These are phyloP conservation scores for Mormyrus hasselquistii DNA, from an alignment of 2,797 vertebrate species.

Conservation along the genomic window DNA sequence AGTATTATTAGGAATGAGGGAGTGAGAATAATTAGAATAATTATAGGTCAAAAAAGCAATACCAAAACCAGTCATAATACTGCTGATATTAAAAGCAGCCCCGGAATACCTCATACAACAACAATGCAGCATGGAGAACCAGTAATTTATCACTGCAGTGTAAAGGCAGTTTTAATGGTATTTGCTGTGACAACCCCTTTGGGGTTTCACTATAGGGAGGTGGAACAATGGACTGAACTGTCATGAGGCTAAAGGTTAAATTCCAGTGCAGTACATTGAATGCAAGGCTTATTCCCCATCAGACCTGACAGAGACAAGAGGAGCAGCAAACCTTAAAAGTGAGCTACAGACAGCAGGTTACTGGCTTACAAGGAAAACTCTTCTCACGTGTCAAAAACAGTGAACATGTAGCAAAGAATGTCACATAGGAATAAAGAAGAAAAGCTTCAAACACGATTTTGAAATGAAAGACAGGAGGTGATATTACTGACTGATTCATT, in stretches of 20 bases:
- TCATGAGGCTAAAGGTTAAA: slow-evolving; percentile 12
- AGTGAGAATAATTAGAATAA: slow-evolving; percentile 17
- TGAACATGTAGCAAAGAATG: background rate
- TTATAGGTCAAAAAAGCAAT: background rate
- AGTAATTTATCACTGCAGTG: slow-evolving; percentile 13
- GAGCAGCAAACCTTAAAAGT: background rate
- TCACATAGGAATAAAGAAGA: background rate
- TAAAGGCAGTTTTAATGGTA: slow-evolving; percentile 14
- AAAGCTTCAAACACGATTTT: background rate
- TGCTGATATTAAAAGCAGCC: background rate
- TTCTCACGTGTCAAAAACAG: background rate
- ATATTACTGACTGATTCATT: background rate
- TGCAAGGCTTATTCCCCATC: background rate
- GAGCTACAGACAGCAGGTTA: background rate
- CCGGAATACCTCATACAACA: background rate
- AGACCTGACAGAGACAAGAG: background rate
- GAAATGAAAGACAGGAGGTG: background rate
- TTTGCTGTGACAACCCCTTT: background rate
- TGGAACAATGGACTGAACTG: slow-evolving; percentile 14
- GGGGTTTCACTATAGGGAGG: background rate
- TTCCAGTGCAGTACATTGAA: background rate
- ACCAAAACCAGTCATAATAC: background rate
- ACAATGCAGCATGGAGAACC: background rate
- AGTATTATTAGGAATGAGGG: background rate
- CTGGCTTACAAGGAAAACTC: background rate